phyloP scores from a whole-genome alignment of 2,113 vertebrate genomes.

The Ciconia maguari region DNA sequence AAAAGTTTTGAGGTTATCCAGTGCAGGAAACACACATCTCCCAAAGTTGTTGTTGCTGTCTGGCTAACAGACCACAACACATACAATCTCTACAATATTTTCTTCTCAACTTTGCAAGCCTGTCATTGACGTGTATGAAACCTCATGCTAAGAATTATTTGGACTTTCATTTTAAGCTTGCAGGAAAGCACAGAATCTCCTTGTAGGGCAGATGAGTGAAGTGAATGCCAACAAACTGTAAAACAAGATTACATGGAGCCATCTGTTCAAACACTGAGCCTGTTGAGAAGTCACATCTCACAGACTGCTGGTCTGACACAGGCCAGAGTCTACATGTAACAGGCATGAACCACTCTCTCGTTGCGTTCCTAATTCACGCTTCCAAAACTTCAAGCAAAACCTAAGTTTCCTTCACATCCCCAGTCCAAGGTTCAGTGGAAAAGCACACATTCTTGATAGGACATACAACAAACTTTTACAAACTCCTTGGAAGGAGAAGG shows the following conservation, averaged over 20 bases:
- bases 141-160: neutral
- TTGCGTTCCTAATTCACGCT: rapidly evolving
- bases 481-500: neutral
- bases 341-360: neutral
- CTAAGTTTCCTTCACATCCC: neutral
- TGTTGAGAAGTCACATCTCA: neutral
- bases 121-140: rapidly evolving
- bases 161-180: neutral
- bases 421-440: neutral
- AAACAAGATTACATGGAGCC: neutral
- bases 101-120: neutral
- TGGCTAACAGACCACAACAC: neutral
- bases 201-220: neutral
- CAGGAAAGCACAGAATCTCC: neutral
- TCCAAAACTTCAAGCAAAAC: neutral
- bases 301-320: neutral
- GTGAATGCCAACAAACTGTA: neutral
- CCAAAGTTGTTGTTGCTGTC: neutral
- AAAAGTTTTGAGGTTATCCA: neutral
- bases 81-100: rapidly evolving
- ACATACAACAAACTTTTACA: too few species aligned
- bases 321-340: neutral
- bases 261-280: neutral
- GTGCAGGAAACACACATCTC: neutral
- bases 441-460: rapidly evolving